A percentile compares a stretch with the other conserved stretches of the same genome.
These are phyloP conservation scores for Anhinga anhinga DNA, from an alignment of 2,113 vertebrate genomes.

Conservation along the genomic window DNA sequence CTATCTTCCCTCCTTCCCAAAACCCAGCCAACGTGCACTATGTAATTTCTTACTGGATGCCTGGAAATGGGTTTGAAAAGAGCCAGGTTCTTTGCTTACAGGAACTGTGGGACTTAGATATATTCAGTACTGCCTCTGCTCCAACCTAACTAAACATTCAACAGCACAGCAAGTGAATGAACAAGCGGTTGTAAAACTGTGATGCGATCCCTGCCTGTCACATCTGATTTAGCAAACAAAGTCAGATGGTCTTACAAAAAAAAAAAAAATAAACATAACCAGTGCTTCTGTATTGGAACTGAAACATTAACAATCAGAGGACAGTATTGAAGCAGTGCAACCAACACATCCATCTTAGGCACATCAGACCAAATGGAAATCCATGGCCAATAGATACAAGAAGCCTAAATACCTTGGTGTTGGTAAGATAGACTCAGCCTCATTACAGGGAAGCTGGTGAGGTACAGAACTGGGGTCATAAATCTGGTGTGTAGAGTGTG, in stretches of 20 bases:
- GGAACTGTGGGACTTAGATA: background rate
- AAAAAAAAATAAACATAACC: background rate
- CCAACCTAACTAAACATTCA: background rate
- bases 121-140: background rate
- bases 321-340: background rate
- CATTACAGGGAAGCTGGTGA: background rate
- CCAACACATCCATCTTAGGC: background rate
- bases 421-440: background rate
- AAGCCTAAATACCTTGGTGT: background rate
- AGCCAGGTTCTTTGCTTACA: background rate
- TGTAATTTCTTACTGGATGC: background rate
- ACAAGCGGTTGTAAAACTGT: background rate
- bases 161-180: rapidly evolving
- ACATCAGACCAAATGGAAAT: slow-evolving; percentile 3
- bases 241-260: background rate
- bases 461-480: background rate
- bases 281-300: background rate
- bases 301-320: background rate
- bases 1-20: background rate
- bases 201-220: slow-evolving; percentile 30
- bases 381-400: background rate
- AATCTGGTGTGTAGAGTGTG: background rate
- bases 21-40: background rate
- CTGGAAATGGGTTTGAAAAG: background rate
- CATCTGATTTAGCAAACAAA: slow-evolving; percentile 33